phyloP scores from a whole-genome alignment of 2,888 invertebrate genomes.

The Formica aserva region DNA sequence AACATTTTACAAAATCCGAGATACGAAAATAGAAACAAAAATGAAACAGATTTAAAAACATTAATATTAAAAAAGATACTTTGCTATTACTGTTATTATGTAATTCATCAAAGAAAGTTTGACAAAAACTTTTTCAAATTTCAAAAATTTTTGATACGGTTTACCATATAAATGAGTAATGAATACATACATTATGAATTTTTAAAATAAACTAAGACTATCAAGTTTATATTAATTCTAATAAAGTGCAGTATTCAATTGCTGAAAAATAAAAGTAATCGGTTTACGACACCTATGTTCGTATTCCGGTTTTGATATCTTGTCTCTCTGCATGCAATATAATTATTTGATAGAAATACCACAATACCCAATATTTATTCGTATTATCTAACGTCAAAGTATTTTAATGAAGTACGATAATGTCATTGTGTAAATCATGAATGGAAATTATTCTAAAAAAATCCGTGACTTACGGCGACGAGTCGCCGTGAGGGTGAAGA shows the following conservation, averaged over 20 bases:
- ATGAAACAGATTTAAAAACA: not conserved
- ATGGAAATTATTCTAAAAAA: not conserved
- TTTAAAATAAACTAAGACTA: not conserved
- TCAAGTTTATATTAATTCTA: not conserved
- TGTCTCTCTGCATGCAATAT: not conserved
- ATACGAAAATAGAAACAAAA: not conserved
- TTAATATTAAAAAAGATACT: not conserved
- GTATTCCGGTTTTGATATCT: not conserved
- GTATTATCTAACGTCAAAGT: not conserved
- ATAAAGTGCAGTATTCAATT: not conserved
- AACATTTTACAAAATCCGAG: too few species aligned
- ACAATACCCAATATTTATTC: not conserved
- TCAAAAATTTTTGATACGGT: not conserved
- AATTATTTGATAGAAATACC: not conserved
- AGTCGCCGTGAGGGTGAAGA: constrained; percentile 43
- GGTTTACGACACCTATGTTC: not conserved
- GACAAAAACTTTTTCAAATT: not conserved
- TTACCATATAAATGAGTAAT: not conserved
- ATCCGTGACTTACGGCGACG: constrained; percentile 17
- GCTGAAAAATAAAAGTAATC: not conserved
- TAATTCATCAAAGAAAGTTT: not conserved
- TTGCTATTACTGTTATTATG: not conserved
- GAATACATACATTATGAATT: not conserved
- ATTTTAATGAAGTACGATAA: constrained; percentile 35
- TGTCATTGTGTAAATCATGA: constrained; percentile 1